Conservation (phyloP, 2,797 vertebrate species). For the Sphenopsis melanotis region DNA sequence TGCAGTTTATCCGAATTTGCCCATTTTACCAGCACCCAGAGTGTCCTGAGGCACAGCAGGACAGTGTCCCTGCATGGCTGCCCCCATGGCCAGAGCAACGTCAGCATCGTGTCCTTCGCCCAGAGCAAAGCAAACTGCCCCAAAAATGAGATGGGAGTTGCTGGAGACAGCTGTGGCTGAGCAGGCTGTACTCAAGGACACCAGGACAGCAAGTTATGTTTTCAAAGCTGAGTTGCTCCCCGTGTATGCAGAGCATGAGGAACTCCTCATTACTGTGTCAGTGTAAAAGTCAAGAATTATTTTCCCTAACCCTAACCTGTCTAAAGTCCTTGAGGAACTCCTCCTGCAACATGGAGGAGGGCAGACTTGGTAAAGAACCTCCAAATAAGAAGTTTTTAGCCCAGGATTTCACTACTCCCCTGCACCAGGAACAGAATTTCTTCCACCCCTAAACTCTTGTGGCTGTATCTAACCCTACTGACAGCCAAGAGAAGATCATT, state of each 20-base stretch:
- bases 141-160: neutral
- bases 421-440: neutral
- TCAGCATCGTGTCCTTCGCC: accelerated
- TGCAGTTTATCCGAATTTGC: neutral
- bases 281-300: neutral
- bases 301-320: neutral
- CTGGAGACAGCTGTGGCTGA: neutral
- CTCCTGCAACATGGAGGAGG: neutral
- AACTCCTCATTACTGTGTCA: neutral
- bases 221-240: neutral
- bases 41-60: neutral
- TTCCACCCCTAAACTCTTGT: neutral
- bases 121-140: neutral
- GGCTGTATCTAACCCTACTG: neutral
- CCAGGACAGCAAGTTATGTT: neutral
- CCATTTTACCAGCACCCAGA: neutral
- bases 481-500: neutral
- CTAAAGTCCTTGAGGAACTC: neutral
- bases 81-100: neutral
- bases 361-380: neutral
- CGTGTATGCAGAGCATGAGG: neutral
- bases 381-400: neutral
- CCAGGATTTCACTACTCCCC: neutral
- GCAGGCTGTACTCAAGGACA: neutral
- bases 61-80: neutral